A percentile compares a stretch with the other conserved stretches of the same genome.
phyloP scores from a whole-genome alignment of 2,888 invertebrate species.

The Mycalesis mineus region DNA sequence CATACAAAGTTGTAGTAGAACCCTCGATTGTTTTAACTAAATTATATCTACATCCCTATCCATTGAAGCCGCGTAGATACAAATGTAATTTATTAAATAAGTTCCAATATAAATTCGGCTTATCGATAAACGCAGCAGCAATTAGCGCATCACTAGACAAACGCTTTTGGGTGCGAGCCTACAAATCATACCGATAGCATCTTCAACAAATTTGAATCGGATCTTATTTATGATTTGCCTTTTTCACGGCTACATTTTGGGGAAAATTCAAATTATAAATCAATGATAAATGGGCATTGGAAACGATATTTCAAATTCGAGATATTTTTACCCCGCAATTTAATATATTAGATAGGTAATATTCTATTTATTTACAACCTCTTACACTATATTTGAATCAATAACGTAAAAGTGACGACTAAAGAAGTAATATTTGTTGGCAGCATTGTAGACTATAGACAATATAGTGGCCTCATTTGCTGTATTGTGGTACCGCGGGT shows the following conservation, averaged over 20 bases:
- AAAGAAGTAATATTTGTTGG: background rate
- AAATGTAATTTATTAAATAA: constrained; percentile 26
- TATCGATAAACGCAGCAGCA: constrained; percentile 53
- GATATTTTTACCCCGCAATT: constrained; percentile 38
- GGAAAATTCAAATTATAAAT: constrained; percentile 73
- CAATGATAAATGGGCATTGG: constrained; percentile 71
- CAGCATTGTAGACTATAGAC: too few relatives aligned
- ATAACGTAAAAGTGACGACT: background rate
- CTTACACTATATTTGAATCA: background rate
- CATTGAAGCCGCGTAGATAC: constrained; percentile 3
- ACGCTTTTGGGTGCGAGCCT: constrained; percentile 73
- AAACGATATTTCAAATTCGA: constrained; percentile 58
- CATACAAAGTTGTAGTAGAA: too few relatives aligned
- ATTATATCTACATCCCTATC: constrained; percentile 2
- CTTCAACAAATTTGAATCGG: constrained; percentile 80
- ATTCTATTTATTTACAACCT: too few relatives aligned
- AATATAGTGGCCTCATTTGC: too few relatives aligned
- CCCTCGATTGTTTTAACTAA: too few relatives aligned
- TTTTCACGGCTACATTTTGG: constrained; percentile 77
- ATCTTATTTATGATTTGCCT: constrained; percentile 79
- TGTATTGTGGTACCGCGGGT: too few relatives aligned
- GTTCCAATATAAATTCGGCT: constrained; percentile 25
- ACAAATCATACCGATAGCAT: constrained; percentile 78
- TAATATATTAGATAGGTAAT: background rate
- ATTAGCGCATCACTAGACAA: constrained; percentile 75